phyloP scores from a whole-genome alignment of 2,888 invertebrate species.

The Autographa pulchrina region DNA sequence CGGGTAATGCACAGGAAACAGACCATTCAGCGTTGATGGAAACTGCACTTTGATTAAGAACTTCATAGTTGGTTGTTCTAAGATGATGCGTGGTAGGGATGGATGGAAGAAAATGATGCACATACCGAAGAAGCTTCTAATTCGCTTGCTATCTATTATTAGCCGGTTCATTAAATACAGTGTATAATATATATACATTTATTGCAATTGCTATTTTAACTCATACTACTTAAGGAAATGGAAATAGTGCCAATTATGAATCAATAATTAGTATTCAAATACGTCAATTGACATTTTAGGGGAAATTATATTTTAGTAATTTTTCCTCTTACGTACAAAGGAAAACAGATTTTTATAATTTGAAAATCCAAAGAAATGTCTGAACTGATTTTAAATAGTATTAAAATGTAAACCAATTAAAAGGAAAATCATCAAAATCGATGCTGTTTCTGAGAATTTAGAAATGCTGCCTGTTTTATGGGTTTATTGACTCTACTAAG shows the following conservation, averaged over 20 bases:
- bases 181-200: too few relatives aligned
- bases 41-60: slow-evolving; percentile 1
- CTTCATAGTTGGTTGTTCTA: not conserved
- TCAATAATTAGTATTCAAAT: not conserved
- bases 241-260: not conserved
- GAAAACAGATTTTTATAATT: not conserved
- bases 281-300: not conserved
- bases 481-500: too few relatives aligned
- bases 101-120: not conserved
- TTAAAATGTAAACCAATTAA: too few relatives aligned
- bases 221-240: not conserved
- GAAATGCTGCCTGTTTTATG: too few relatives aligned
- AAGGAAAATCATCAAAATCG: too few relatives aligned
- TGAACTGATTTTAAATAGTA: too few relatives aligned
- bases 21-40: slow-evolving; percentile 6
- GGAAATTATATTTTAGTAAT: not conserved
- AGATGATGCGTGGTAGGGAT: not conserved
- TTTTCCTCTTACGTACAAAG: not conserved
- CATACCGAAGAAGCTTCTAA: too few relatives aligned
- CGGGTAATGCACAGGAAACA: slow-evolving; percentile 28
- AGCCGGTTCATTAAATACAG: too few relatives aligned
- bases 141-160: too few relatives aligned
- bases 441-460: too few relatives aligned
- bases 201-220: too few relatives aligned
- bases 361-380: not conserved